phyloP scores from a whole-genome alignment of 2,113 vertebrate genomes.

The Protobothrops mucrosquamatus region DNA sequence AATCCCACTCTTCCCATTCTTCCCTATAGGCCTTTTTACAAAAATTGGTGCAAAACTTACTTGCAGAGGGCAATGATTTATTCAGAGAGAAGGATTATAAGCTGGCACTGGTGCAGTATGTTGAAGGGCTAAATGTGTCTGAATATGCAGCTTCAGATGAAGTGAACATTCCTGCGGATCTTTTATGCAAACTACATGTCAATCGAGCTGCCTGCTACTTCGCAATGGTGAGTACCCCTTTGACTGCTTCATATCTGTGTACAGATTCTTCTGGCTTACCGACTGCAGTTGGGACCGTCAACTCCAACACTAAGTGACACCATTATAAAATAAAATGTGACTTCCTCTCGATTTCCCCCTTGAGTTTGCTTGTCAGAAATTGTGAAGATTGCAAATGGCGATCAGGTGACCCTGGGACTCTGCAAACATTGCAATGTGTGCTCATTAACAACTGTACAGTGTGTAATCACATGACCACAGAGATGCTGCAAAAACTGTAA shows the following conservation, averaged over 20 bases:
- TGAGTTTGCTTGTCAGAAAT: background rate
- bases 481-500: background rate
- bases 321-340: background rate
- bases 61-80: conserved; percentile 86
- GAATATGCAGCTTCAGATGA: conserved; percentile 79
- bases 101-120: conserved; percentile 80
- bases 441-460: background rate
- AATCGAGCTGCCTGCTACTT: conserved; percentile 87
- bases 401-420: background rate
- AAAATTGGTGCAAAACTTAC: conserved; percentile 85
- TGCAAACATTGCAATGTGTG: background rate
- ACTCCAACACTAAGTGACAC: background rate
- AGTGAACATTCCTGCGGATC: conserved; percentile 75
- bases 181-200: conserved; percentile 86
- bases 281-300: background rate
- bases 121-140: conserved; percentile 85
- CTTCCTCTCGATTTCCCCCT: background rate
- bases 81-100: conserved; percentile 80
- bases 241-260: background rate
- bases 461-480: background rate
- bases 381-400: background rate
- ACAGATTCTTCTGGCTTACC: background rate
- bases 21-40: conserved; percentile 80
- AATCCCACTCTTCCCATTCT: conserved; percentile 14
- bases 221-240: conserved; percentile 78